A percentile compares a stretch with the other conserved stretches of the same genome.
Evolutionary conservation across 2,113 vertebrate genomes (phyloP).

Genomic region (Pteronura brasiliensis): DNA sequence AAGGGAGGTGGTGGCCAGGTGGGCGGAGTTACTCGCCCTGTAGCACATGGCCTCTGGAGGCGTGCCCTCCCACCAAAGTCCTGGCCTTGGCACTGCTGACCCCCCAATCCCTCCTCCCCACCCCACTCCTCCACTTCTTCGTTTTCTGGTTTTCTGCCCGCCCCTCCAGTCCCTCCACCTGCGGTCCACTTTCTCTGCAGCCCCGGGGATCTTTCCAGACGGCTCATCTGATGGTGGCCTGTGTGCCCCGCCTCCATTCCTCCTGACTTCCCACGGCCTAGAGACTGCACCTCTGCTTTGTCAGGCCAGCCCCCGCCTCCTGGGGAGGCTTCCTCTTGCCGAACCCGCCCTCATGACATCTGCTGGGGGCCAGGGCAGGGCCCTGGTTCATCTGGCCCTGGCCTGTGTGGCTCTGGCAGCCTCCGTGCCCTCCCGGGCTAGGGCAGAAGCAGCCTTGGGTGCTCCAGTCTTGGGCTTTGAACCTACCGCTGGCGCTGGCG

Average conservation of each 20-base stretch:
- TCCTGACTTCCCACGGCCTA: neutral
- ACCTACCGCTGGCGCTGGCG: neutral
- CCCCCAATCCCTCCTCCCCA: neutral
- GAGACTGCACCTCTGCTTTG: neutral
- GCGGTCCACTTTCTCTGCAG: neutral
- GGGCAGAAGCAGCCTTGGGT: neutral
- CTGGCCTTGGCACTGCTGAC: neutral
- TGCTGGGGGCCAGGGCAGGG: neutral
- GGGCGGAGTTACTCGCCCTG: neutral
- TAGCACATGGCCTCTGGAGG: neutral
- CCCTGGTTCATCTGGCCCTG: neutral
- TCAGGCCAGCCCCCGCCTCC: neutral
- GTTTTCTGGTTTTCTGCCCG: neutral
- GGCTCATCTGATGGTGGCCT: neutral
- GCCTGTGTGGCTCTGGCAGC: neutral
- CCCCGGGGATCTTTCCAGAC: neutral
- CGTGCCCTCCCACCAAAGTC: neutral
- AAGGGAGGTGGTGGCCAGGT: neutral
- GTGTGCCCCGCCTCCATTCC: neutral
- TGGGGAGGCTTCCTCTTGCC: neutral
- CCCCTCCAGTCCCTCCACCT: neutral
- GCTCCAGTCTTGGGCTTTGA: neutral
- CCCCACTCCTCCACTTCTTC: neutral
- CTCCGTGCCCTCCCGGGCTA: neutral
- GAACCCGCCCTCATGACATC: neutral